phyloP scores from a whole-genome alignment of 2,113 vertebrate genomes.

The Cyrtonyx montezumae region DNA sequence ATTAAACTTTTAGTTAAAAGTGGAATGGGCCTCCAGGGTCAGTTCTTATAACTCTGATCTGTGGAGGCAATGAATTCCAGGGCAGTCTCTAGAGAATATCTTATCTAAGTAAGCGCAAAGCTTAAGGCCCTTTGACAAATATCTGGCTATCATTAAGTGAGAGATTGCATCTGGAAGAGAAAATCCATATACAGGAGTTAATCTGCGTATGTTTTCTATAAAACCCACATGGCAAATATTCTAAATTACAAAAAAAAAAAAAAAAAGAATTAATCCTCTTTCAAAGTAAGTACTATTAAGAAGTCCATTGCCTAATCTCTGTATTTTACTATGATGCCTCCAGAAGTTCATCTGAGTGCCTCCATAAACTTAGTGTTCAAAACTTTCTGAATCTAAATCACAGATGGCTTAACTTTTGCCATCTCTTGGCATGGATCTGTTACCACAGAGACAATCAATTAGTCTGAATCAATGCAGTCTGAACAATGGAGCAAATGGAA shows the following conservation, averaged over 20 bases:
- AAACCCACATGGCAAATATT: not conserved
- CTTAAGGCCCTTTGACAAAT: not conserved
- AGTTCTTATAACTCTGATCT: not conserved
- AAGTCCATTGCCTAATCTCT: not conserved
- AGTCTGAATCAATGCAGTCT: slow-evolving; percentile 11
- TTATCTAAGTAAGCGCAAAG: not conserved
- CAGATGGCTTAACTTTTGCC: slow-evolving; percentile 19
- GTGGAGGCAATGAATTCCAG: not conserved
- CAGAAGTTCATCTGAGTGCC: not conserved
- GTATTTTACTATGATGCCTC: not conserved
- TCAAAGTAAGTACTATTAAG: not conserved
- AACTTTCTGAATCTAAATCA: slow-evolving; percentile 10
- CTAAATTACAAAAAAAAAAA: not conserved
- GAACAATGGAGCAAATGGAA: slow-evolving; percentile 39
- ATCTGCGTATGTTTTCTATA: not conserved
- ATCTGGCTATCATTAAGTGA: not conserved
- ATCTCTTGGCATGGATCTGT: not conserved
- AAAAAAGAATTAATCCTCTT: not conserved
- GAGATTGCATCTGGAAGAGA: not conserved
- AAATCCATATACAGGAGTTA: not conserved
- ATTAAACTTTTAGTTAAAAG: not conserved
- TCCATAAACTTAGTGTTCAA: not conserved
- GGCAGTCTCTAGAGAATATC: not conserved
- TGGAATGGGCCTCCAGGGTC: not conserved
- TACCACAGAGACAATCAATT: slow-evolving; percentile 43